These are phyloP conservation scores for Lacerta viridis DNA, from an alignment of 2,797 vertebrate species.

Conservation along the genomic window DNA sequence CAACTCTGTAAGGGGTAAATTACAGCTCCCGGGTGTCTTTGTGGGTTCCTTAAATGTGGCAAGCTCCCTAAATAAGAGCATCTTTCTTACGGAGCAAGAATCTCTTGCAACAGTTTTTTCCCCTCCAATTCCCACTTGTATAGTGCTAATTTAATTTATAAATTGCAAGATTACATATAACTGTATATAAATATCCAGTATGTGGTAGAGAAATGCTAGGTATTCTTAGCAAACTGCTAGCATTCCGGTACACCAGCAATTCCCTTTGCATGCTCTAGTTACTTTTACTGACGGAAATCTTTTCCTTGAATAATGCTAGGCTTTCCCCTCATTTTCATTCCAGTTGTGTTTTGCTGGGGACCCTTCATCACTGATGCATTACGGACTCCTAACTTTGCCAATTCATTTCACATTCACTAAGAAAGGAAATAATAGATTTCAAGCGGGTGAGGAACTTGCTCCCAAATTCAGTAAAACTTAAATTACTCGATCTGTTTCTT, in stretches of 20 bases:
- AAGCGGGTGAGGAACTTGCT: background rate
- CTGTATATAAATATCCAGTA: too few relatives aligned
- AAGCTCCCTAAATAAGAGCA: too few relatives aligned
- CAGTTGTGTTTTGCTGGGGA: background rate
- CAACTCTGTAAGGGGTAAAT: too few relatives aligned
- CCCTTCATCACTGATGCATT: background rate
- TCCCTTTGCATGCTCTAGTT: background rate
- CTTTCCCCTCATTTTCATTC: background rate
- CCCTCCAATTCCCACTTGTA: background rate
- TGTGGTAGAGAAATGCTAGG: background rate
- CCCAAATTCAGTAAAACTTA: slow-evolving; percentile 39
- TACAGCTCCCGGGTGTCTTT: too few relatives aligned
- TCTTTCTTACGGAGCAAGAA: background rate
- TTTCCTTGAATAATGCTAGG: background rate
- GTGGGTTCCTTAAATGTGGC: too few relatives aligned
- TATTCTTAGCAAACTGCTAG: background rate
- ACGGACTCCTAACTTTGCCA: background rate
- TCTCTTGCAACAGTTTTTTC: background rate
- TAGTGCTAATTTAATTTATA: background rate
- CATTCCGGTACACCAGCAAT: background rate
- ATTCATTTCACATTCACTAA: slow-evolving; percentile 3
- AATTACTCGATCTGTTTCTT: background rate
- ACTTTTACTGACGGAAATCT: slow-evolving; percentile 8
- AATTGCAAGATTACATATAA: background rate
- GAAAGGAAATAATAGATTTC: background rate